These are phyloP conservation scores for Leptosomus discolor DNA, from an alignment of 2,113 vertebrate species.

Conservation along the genomic window DNA sequence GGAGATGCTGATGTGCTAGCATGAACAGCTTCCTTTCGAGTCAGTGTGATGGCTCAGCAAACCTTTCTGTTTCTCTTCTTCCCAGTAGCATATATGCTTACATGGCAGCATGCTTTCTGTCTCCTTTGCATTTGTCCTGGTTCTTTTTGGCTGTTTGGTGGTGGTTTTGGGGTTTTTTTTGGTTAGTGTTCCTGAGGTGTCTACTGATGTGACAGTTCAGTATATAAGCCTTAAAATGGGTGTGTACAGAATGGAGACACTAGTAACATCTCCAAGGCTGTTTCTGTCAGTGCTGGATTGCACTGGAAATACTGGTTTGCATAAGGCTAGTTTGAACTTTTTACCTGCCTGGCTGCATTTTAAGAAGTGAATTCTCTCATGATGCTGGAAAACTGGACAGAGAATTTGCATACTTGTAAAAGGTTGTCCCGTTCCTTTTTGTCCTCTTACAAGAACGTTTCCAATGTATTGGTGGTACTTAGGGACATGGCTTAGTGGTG, in stretches of 20 bases:
- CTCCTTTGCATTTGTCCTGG: background rate
- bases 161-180: background rate
- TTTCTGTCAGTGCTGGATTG: background rate
- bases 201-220: background rate
- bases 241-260: background rate
- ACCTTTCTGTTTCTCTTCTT: background rate
- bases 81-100: background rate
- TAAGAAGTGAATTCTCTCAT: background rate
- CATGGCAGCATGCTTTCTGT: background rate
- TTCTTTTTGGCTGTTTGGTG: background rate
- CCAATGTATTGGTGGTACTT: background rate
- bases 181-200: background rate
- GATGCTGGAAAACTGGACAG: background rate
- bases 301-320: background rate
- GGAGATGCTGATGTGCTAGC: background rate
- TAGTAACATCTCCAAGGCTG: background rate
- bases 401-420: background rate
- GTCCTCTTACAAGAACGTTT: background rate
- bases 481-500: background rate
- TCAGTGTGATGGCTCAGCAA: background rate
- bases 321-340: background rate
- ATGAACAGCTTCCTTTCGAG: background rate
- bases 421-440: background rate
- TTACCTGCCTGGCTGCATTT: background rate
- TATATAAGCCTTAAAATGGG: background rate